Evolutionary conservation across 2,888 invertebrate species (phyloP).

Genomic region (Drosophila dives): DNA sequence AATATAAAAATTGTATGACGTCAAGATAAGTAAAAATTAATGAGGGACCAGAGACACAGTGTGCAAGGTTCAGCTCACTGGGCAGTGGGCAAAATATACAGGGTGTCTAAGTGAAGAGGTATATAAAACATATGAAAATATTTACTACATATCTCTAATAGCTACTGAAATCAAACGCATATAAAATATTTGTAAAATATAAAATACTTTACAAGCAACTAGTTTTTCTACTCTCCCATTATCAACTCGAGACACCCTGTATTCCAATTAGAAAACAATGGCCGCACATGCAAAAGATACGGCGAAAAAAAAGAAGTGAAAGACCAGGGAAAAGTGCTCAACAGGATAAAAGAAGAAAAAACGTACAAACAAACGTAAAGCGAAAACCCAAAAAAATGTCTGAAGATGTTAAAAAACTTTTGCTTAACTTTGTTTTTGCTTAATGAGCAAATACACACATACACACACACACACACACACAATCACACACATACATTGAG

Average conservation of each 20-base stretch:
- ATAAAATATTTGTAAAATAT: background rate
- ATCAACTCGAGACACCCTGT: slow-evolving; percentile 54
- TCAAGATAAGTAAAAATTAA: slow-evolving; percentile 77
- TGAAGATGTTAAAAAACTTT: slow-evolving; percentile 78
- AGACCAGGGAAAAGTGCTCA: slow-evolving; percentile 45
- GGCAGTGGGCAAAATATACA: slow-evolving; percentile 45
- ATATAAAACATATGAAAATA: background rate
- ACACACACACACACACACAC: slow-evolving; percentile 45
- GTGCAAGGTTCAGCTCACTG: slow-evolving; percentile 49
- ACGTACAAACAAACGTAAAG: slow-evolving; percentile 56
- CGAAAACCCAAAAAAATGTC: slow-evolving; percentile 76
- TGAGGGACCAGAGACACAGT: slow-evolving; percentile 56
- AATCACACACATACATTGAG: slow-evolving; percentile 32
- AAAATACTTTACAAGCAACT: background rate
- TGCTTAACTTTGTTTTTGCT: slow-evolving; percentile 82
- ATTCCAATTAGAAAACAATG: slow-evolving; percentile 60
- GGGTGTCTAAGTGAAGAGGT: slow-evolving; percentile 29
- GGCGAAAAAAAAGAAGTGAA: slow-evolving; percentile 23
- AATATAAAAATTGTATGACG: slow-evolving; percentile 61
- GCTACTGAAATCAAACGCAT: background rate
- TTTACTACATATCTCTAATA: too few relatives aligned
- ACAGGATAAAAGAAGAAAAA: slow-evolving; percentile 41
- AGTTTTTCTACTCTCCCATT: background rate
- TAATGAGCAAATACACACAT: slow-evolving; percentile 80
- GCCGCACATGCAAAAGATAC: slow-evolving; percentile 50